Base-by-base conservation (phyloP, 2,113 vertebrate genomes). In the Lepisosteus osseus region DNA sequence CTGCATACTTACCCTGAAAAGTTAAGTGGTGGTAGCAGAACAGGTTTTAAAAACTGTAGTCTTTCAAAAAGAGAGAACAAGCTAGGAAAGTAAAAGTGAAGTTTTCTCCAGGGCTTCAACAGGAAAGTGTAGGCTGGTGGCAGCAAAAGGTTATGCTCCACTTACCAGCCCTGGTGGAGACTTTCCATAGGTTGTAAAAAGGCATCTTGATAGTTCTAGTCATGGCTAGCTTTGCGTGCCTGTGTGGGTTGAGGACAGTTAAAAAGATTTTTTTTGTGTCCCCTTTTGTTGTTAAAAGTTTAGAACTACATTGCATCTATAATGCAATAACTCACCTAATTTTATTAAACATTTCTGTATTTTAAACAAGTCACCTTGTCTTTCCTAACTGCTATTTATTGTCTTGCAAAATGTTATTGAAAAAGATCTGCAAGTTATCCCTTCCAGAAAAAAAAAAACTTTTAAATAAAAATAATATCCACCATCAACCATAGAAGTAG, bases 101-200 rank as follows among this genome's bases (percentile, higher is more conserved):
- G 29, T 41, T 62, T 40, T 62, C 69, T 63, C 69, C 59, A 3
- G 15, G 15, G 59, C 17, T 71, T 45, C 45, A 17, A 44, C 69
- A 71, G 69, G 69, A 71, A 71, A 17, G 57, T 47, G 69, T 71
- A 54, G 59, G 69, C 69, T 47, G 69, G 57, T 29, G 45, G n/a
- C 15, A 8, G 11, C 8, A 41, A 66, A 66, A 66, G 64, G 64
- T 66, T 44, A 41, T 9, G 8, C 66, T 11, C 12, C 45, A 17
- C 44, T 14, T n/a, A 44, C 7, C 42, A 15, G 3, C n/a, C 42
- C 42, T 71, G 69, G 61, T 71, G 44, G 69, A 71, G 57, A 62
- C 42, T 71, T 71, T 71, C 69, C 69, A 71, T 62, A 15, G 57
- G 40, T 51, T 40, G 8, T 13, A n/a, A 69, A 63, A 70, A 45